Evolutionary conservation across 2,888 invertebrate genomes (phyloP).

Genomic region (Parnassius mnemosyne): DNA sequence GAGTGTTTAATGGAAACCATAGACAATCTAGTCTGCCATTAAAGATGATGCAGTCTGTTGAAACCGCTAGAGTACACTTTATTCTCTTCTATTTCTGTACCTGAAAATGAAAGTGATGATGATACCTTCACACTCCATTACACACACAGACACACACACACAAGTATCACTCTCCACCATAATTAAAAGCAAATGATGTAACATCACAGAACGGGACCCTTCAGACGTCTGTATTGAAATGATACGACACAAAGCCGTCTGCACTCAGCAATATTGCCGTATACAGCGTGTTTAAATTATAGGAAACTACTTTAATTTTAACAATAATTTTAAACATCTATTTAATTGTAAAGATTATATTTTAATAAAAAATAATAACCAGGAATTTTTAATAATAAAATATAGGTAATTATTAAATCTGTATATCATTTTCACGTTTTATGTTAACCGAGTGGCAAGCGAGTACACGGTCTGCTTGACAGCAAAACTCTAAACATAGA

Average conservation of each 20-base stretch:
- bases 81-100: conserved; percentile 14
- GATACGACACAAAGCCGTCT: conserved; percentile 63
- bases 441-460: no score
- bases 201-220: conserved; percentile 46
- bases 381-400: no score
- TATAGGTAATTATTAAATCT: no score
- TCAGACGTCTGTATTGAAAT: conserved; percentile 54
- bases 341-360: no score
- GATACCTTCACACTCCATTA: conserved; percentile 36
- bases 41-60: conserved; percentile 7
- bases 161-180: conserved; percentile 37
- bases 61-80: conserved; percentile 9
- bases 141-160: conserved; percentile 29
- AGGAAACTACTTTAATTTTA: not conserved
- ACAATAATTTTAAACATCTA: no score
- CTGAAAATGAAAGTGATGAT: conserved; percentile 22
- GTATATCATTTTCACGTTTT: no score
- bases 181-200: conserved; percentile 68
- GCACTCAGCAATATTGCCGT: conserved; percentile 74
- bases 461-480: no score
- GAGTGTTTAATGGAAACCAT: conserved; percentile 4
- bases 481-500: no score
- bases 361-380: no score
- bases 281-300: conserved; percentile 41
- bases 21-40: conserved; percentile 1